phyloP scores from a whole-genome alignment of 1,140 invertebrate species.

The Hetaerina americana region DNA sequence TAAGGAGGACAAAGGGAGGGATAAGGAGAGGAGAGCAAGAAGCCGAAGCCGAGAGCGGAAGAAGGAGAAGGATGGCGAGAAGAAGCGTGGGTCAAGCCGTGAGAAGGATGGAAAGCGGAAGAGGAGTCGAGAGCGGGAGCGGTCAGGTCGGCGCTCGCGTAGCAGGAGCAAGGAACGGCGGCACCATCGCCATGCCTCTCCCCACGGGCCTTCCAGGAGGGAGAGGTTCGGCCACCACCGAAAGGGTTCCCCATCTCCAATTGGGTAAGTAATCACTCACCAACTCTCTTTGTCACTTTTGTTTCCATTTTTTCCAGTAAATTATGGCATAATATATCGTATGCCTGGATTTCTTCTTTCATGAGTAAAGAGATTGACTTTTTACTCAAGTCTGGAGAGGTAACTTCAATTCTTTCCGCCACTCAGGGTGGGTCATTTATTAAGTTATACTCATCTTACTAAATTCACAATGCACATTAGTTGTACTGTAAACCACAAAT shows the following conservation, averaged over 20 bases:
- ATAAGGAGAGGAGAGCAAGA: constrained; percentile 7
- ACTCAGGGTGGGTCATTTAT: too few relatives aligned
- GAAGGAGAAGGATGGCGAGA: not conserved
- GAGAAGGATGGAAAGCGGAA: not conserved
- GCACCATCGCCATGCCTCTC: constrained; percentile 35
- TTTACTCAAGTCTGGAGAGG: too few relatives aligned
- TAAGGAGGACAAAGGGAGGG: not conserved
- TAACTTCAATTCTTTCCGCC: too few relatives aligned
- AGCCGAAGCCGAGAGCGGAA: constrained; percentile 15
- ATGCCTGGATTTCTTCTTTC: too few relatives aligned
- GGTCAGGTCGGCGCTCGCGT: not conserved
- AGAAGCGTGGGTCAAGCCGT: not conserved
- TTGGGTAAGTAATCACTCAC: not conserved
- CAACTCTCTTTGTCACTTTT: not conserved
- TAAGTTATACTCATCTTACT: too few relatives aligned
- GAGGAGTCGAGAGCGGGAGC: not conserved
- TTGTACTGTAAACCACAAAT: too few relatives aligned
- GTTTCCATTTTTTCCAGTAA: not conserved
- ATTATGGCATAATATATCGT: too few relatives aligned
- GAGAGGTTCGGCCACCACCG: constrained; percentile 27
- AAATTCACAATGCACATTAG: too few relatives aligned
- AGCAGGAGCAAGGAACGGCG: constrained; percentile 18
- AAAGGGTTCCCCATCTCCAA: not conserved
- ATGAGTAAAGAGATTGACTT: too few relatives aligned
- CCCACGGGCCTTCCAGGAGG: constrained; percentile 35